Conservation (phyloP, 2,888 invertebrate genomes). For the Acrobasis repandana region DNA sequence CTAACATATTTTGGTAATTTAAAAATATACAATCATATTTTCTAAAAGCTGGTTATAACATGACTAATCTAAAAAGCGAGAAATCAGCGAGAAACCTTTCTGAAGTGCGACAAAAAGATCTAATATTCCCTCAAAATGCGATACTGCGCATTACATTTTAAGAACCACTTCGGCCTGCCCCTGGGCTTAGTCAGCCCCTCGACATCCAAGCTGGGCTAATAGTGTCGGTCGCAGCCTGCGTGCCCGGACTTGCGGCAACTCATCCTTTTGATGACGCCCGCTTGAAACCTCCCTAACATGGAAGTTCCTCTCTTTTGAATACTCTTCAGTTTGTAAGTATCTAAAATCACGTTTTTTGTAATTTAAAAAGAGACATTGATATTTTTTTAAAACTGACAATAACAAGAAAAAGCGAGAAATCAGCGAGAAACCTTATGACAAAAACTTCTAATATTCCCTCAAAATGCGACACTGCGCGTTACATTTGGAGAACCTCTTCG, state of each 20-base stretch:
- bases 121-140: constrained; percentile 50
- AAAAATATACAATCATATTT: too few species aligned
- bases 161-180: constrained; percentile 32
- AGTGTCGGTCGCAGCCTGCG: constrained; percentile 32
- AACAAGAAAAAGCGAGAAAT: too few species aligned
- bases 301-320: too few species aligned
- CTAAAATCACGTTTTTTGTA: too few species aligned
- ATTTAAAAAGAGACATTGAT: too few species aligned
- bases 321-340: too few species aligned
- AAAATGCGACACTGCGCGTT: constrained; percentile 58
- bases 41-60: too few species aligned
- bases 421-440: too few species aligned
- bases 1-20: too few species aligned
- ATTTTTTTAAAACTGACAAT: too few species aligned
- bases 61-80: neutral
- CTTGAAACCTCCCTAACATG: too few species aligned
- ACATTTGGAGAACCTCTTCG: constrained; percentile 61
- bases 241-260: constrained; percentile 58
- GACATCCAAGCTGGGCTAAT: constrained; percentile 36
- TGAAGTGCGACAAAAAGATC: neutral
- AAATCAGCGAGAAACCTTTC: neutral
- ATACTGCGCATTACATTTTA: constrained; percentile 68
- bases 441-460: constrained; percentile 44
- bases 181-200: constrained; percentile 35
- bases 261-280: constrained; percentile 73